Percentiles rank a stretch among this genome's conserved stretches.
Evolutionary conservation across 2,113 vertebrate species (phyloP).

Genomic region (Coturnix japonica): DNA sequence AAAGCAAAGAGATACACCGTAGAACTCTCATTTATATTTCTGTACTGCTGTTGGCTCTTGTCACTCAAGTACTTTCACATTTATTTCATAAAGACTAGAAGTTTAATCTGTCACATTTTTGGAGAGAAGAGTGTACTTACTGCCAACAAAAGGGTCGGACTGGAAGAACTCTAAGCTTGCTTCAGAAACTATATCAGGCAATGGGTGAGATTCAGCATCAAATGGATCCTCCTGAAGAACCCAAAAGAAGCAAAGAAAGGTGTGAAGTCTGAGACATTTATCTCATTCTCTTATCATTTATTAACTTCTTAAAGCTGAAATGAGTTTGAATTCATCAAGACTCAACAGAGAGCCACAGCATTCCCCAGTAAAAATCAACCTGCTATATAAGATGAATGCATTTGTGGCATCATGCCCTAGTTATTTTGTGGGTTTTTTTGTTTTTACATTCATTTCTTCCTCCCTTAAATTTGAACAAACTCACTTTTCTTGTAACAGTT

Average conservation of each 20-base stretch:
- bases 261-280: slow-evolving; percentile 22
- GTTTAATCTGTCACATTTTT: background rate
- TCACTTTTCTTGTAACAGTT: slow-evolving; percentile 65
- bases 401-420: background rate
- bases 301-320: background rate
- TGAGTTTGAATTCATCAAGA: background rate
- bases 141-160: slow-evolving; percentile 93
- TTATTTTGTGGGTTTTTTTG: too few species aligned
- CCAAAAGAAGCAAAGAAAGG: slow-evolving; percentile 13
- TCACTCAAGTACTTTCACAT: background rate
- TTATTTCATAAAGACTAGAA: background rate
- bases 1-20: background rate
- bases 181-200: slow-evolving; percentile 79
- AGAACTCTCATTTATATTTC: background rate
- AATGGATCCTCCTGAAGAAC: slow-evolving; percentile 83
- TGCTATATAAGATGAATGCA: accelerated
- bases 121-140: slow-evolving; percentile 81
- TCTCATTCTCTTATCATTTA: background rate
- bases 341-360: background rate
- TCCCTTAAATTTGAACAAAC: background rate
- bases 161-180: slow-evolving; percentile 91
- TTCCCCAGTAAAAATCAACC: background rate
- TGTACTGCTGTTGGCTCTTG: background rate
- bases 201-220: slow-evolving; percentile 80
- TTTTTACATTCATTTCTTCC: background rate